These are phyloP conservation scores for Nematostella vectensis DNA, from an alignment of 92 coral and sea anemone genomes.

Conservation along the genomic window DNA sequence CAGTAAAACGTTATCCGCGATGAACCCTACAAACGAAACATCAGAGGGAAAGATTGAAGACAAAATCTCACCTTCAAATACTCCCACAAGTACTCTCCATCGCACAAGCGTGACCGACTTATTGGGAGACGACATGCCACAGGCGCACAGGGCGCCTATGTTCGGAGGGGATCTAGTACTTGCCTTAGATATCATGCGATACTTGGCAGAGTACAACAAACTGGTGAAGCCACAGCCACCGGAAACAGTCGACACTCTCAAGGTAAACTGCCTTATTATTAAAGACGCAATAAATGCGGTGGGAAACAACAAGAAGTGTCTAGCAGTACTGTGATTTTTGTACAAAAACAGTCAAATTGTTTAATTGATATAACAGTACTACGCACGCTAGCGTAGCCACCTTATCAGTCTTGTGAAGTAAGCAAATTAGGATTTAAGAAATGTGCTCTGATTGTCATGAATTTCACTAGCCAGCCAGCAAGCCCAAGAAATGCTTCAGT, in stretches of 20 bases:
- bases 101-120: not conserved
- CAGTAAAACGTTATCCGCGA: not conserved
- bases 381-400: too few relatives aligned
- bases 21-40: not conserved
- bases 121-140: constrained; percentile 7
- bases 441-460: too few relatives aligned
- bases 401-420: too few relatives aligned
- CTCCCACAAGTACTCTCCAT: not conserved
- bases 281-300: too few relatives aligned
- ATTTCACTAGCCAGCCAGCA: too few relatives aligned
- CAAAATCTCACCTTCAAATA: not conserved
- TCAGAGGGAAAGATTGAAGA: too few relatives aligned
- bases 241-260: constrained; percentile 22
- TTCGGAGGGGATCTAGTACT: constrained; percentile 90
- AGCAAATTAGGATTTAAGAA: too few relatives aligned
- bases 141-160: constrained; percentile 73
- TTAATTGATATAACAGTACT: too few relatives aligned
- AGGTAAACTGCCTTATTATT: too few relatives aligned
- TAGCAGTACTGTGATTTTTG: too few relatives aligned
- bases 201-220: constrained; percentile 40
- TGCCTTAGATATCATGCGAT: constrained; percentile 60
- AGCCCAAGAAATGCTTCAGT: too few relatives aligned
- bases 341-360: too few relatives aligned
- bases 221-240: constrained; percentile 25
- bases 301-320: not conserved